Evolutionary conservation across 2,797 vertebrate species (phyloP), one percentile per base, ranked within the genome.

Genomic region (Silurus aristotelis): DNA sequence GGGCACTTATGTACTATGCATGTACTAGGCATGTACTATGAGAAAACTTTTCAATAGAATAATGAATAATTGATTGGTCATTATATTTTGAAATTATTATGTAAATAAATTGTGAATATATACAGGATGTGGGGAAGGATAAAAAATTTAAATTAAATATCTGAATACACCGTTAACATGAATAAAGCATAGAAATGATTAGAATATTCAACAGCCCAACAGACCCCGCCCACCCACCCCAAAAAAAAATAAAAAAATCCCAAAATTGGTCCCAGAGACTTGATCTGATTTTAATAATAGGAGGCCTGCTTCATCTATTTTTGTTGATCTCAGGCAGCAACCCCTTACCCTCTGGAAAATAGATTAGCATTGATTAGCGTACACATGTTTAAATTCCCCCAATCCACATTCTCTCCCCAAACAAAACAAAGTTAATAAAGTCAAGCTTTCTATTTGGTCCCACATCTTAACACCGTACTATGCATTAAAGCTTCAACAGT

Each of bases 231-330:
- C 31, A 2, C 31, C 31, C 31, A 31, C 31, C 2, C 31, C 31
- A 1, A 1, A 31, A 31, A 31, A 31, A 27, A 27, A 1, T 1
- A 31, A 31, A 85, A 68, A 71, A 85, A 58, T 87, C 83, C 79
- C 87, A 55, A 83, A 82, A 88, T 70, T 60, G 20, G 56, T 88
- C 88, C 90, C 90, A 92, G 89, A 86, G 80, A 89, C 52, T 55
- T 56, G 80, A 85, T 90, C 91, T 92, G 90, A 93, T 91, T 85
- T 90, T 87, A 89, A 91, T 93, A 90, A 93, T 55, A 20, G 43
- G 27, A 78, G 31, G 72, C 70, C 87, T 84, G 87, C 90, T 90
- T 90, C 84, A 88, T 83, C 82, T 31, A 64, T 79, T 87, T 85
- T 43, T 91, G 90, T 90, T 92, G 85, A 58, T 87, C 85, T 90